Evolutionary conservation across 2,888 invertebrate genomes (phyloP).

Genomic region (Cistogaster globosa): DNA sequence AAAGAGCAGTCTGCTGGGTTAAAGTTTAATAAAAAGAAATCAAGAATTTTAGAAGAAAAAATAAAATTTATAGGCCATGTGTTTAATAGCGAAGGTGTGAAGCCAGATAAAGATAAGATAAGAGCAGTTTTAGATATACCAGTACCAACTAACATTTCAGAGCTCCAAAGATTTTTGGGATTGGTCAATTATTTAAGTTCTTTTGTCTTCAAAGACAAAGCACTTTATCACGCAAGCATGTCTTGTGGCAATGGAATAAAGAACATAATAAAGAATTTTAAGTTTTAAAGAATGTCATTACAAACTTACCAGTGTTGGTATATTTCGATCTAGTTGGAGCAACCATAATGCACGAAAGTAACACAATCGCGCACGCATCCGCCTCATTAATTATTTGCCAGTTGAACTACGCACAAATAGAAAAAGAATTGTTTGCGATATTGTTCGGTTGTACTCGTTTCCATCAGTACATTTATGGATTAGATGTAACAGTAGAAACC

Average conservation of each 20-base stretch:
- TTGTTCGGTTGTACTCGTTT: too few species aligned
- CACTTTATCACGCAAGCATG: constrained; percentile 6
- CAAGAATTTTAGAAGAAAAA: constrained; percentile 2
- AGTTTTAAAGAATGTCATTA: constrained; percentile 40
- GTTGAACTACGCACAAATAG: constrained; percentile 24
- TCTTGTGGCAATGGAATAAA: constrained; percentile 51
- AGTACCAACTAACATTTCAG: neutral
- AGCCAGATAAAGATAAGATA: too few species aligned
- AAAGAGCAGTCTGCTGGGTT: constrained; percentile 27
- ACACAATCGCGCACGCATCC: constrained; percentile 22
- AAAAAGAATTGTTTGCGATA: too few species aligned
- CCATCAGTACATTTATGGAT: too few species aligned
- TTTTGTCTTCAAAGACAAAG: constrained; percentile 46
- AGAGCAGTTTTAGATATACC: neutral
- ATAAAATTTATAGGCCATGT: constrained; percentile 24
- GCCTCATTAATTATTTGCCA: constrained; percentile 15
- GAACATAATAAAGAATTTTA: constrained; percentile 37
- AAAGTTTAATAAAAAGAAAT: constrained; percentile 25
- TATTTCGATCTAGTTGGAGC: constrained; percentile 36
- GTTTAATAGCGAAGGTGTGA: constrained; percentile 45
- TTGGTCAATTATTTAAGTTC: constrained; percentile 70
- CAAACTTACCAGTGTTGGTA: constrained; percentile 33
- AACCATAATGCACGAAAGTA: too few species aligned
- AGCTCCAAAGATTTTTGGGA: constrained; percentile 47
- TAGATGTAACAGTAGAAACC: too few species aligned